These are phyloP conservation scores for Pseudopipra pipra DNA, from an alignment of 2,113 vertebrate genomes.

Conservation along the genomic window DNA sequence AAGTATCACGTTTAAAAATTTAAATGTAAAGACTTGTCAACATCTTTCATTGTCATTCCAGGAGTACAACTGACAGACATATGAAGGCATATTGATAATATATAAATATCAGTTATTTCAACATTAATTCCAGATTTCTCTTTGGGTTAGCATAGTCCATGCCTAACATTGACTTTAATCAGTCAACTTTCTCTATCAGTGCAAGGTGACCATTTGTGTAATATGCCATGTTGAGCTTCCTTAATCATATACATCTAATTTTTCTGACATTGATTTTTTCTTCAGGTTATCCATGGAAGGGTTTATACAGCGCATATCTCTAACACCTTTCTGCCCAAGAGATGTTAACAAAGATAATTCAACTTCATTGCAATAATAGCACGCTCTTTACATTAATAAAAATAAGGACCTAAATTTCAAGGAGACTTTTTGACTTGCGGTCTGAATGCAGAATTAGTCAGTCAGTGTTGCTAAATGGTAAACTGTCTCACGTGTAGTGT, in stretches of 20 bases:
- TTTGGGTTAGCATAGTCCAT: neutral
- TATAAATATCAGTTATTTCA: neutral
- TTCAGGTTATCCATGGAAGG: neutral
- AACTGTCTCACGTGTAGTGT: neutral
- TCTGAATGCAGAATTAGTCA: neutral
- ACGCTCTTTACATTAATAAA: neutral
- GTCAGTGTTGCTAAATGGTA: neutral
- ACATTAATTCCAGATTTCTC: neutral
- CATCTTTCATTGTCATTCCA: neutral
- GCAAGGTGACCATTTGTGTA: neutral
- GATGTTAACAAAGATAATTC: neutral
- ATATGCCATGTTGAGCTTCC: neutral
- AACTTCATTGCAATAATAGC: neutral
- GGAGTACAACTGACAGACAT: neutral
- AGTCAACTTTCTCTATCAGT: neutral
- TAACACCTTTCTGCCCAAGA: neutral
- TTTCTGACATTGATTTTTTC: slow-evolving; percentile 41
- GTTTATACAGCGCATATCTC: neutral
- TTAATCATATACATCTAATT: slow-evolving; percentile 26
- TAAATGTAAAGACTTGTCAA: neutral
- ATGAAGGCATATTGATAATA: neutral
- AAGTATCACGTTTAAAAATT: neutral
- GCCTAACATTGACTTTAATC: neutral
- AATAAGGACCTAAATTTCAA: neutral
- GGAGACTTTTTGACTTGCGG: neutral